phyloP scores from a whole-genome alignment of 2,888 invertebrate genomes.

The Oscheius sp. region DNA sequence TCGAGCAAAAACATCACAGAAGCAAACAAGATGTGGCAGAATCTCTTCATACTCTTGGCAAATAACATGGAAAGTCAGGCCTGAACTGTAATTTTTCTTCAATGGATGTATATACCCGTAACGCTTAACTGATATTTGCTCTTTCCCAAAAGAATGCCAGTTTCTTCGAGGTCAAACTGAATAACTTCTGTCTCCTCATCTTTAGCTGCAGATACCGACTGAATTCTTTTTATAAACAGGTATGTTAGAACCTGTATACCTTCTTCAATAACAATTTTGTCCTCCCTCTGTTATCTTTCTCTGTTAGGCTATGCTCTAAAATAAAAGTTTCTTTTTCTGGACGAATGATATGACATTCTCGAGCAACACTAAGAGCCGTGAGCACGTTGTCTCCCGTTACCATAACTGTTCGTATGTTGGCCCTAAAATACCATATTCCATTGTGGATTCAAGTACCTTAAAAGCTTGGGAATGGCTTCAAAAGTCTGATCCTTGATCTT shows the following conservation, averaged over 20 bases:
- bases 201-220: slow-evolving; percentile 52
- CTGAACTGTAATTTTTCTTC: slow-evolving; percentile 7
- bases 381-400: slow-evolving; percentile 92
- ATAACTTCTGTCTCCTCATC: background rate
- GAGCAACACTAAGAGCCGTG: slow-evolving; percentile 89
- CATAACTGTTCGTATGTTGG: slow-evolving; percentile 83
- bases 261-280: slow-evolving; percentile 44
- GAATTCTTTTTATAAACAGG: slow-evolving; percentile 11
- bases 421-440: slow-evolving; percentile 73
- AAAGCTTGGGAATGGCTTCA: slow-evolving; percentile 71
- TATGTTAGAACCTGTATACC: too few species aligned
- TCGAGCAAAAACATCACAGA: slow-evolving; percentile 71
- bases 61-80: slow-evolving; percentile 64
- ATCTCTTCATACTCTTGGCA: slow-evolving; percentile 67
- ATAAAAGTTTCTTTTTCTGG: slow-evolving; percentile 60
- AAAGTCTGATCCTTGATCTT: slow-evolving; percentile 77
- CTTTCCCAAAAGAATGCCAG: background rate
- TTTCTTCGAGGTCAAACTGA: too few species aligned
- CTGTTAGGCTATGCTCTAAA: slow-evolving; percentile 43
- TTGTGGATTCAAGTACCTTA: slow-evolving; percentile 33
- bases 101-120: background rate
- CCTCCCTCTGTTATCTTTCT: slow-evolving; percentile 44
- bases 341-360: slow-evolving; percentile 78
- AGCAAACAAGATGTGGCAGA: slow-evolving; percentile 61
- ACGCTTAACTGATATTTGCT: background rate